Evolutionary conservation across 1,140 invertebrate species (phyloP), one percentile per base, ranked within the genome.

Genomic region (Camponotus pennsylvanicus): DNA sequence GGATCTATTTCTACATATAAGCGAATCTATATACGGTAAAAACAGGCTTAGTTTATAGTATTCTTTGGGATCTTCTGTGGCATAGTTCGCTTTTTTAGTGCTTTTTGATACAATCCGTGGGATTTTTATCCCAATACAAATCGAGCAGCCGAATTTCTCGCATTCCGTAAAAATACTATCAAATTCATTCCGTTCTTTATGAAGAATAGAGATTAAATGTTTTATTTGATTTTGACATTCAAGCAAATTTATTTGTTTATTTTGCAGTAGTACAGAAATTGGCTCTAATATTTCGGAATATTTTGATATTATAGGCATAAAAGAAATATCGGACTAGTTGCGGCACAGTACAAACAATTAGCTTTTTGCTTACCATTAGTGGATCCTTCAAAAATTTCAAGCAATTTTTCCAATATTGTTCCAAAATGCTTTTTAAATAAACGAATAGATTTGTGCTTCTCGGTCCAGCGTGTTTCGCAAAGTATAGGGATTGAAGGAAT

Each of bases 61-160:
- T 32, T 55, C 32, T 34, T 84, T 89, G 11, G 85, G 89, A 57
- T 9, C 5, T 45, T 90, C 67, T 27, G 18, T 92, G 59, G 37
- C 77, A 59, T 90, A 92, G 66, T 92, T 89, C 55, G 40, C 66
- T 42, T 37, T 69, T 69, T 45, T 67, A 42, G 3, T 67, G 21
- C 13, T n/a, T 70, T 32, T 70, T 69, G 67, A 15, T 15, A 45
- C 18, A 69, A n/a, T 69, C 40, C 40, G 67, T 45, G 67, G 21
- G 45, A 69, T 45, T 18, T 69, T 11, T 45, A 69, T 45, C 67
- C 45, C 40, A 69, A 69, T 9, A 69, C 2, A n/a, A 69, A 69
- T 69, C n/a, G 67, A 37, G 40, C 37, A 27, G 34, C 63, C 40
- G 40, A 45, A 69, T 6, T 15, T 69, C 6, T 70, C 3, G 67